A percentile compares a stretch with the other conserved stretches of the same genome.
Conservation (phyloP, 2,797 vertebrate species). For the Enoplosus armatus region DNA sequence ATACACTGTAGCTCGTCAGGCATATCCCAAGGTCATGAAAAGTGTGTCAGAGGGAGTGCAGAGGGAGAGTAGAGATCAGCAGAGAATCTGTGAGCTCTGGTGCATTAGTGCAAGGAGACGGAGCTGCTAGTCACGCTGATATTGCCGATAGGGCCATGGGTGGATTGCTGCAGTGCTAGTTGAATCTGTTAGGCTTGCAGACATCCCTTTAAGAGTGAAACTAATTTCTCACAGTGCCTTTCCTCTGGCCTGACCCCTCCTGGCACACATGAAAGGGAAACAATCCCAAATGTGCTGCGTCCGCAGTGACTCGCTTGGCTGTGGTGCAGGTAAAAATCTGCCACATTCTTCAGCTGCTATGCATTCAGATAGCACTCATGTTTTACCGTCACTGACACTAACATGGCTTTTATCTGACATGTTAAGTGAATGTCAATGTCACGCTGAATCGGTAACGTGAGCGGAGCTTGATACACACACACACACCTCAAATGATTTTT, state of each 20-base stretch:
- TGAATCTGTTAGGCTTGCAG: constrained; percentile 72
- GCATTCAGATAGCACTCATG: constrained; percentile 39
- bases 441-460: constrained; percentile 40
- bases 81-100: constrained; percentile 66
- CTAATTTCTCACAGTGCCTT: constrained; percentile 70
- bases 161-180: constrained; percentile 69
- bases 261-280: constrained; percentile 65
- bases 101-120: constrained; percentile 61
- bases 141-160: constrained; percentile 69
- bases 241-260: constrained; percentile 58
- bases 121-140: constrained; percentile 70
- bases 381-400: constrained; percentile 52
- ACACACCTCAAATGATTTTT: constrained; percentile 58
- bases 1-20: constrained; percentile 55
- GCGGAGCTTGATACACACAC: constrained; percentile 44
- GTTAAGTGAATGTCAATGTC: constrained; percentile 68
- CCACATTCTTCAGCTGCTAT: constrained; percentile 29
- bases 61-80: constrained; percentile 50
- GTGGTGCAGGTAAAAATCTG: constrained; percentile 35
- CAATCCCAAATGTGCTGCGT: constrained; percentile 71
- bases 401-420: constrained; percentile 68
- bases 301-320: constrained; percentile 55
- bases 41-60: constrained; percentile 74
- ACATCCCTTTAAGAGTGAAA: constrained; percentile 72
- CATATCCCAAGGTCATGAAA: constrained; percentile 80